Base-by-base conservation (phyloP, 2,888 invertebrate species). In the Podotricha telesiphe region DNA sequence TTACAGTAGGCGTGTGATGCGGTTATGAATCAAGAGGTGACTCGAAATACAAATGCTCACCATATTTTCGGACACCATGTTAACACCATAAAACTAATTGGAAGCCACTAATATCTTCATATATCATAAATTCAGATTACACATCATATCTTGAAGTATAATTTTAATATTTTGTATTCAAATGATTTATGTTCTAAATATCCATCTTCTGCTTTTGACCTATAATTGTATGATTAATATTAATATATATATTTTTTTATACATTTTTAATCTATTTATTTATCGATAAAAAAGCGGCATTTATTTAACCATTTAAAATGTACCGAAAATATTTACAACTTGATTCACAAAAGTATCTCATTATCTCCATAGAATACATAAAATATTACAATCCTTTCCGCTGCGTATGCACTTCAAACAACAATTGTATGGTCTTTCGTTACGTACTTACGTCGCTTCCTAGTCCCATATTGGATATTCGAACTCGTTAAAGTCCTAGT, bases 381-480 rank as follows among this genome's bases (percentile, higher is more conserved):
- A 70, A 70, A 66, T 70, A 72, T 66, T 72, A 72, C 71, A 70
- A 70, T 65, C 72, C 73, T 70, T 70, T 72, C 48, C 67, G 68
- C 56, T 73, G 65, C 56, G 70, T 73, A 71, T 73, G 74, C 77
- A 74, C 76, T 77, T 75, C 82, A 83, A 82, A 82, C 82, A 83
- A 88, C 87, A 86, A 86, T 86, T 82, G 85, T 79, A 75, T 78
- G 78, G 79, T 79, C 79, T 82, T 83, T 84, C 84, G 86, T 84
- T 85, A 84, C 83, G 85, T 83, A 85, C 86, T 86, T 88, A 87
- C 84, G 79, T 79, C 79, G 80, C 84, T 91, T 89, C 88, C 89
- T 87, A 80, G 83, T 86, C 80, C 81, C 86, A 85, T 87, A 86
- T 86, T 85, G 85, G 89, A 80, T 82, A 82, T 85, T 84, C 81